Percentiles rank a stretch among this genome's conserved stretches.
Evolutionary conservation across 2,797 vertebrate genomes (phyloP).

Genomic region (Orestias chungarensis): DNA sequence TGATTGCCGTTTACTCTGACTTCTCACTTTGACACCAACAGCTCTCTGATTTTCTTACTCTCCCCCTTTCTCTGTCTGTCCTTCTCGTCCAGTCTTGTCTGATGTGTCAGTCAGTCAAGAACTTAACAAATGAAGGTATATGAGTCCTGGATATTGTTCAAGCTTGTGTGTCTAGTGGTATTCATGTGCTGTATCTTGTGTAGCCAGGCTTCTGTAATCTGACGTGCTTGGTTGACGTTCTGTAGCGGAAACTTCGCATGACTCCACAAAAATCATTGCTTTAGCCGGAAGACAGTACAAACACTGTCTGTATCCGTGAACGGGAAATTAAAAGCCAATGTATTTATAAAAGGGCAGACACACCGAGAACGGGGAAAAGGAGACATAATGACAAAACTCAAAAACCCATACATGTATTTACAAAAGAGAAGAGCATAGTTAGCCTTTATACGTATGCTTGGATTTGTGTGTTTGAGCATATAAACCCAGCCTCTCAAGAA

Average conservation of each 20-base stretch:
- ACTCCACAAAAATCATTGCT: conserved; percentile 73
- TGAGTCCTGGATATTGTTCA: conserved; percentile 25
- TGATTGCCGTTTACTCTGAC: conserved; percentile 19
- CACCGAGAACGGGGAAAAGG: conserved; percentile 37
- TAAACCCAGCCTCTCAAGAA: conserved; percentile 61
- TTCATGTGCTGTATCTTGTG: conserved; percentile 59
- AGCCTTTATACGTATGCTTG: conserved; percentile 54
- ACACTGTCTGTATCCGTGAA: conserved; percentile 23
- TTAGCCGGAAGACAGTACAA: conserved; percentile 67
- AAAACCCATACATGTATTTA: conserved; percentile 47
- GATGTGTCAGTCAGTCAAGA: conserved; percentile 69
- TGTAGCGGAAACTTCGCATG: conserved; percentile 74
- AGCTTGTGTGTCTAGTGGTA: conserved; percentile 2
- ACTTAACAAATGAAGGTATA: conserved; percentile 64
- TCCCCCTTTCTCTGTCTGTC: conserved; percentile 16
- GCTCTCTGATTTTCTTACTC: conserved; percentile 22
- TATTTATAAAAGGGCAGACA: conserved; percentile 13
- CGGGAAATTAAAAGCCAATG: conserved; percentile 3
- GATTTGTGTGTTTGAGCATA: conserved; percentile 54
- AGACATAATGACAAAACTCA: conserved; percentile 41
- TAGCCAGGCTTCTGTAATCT: conserved; percentile 76
- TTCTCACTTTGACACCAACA: conserved; percentile 39
- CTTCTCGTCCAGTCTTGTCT: conserved; percentile 59
- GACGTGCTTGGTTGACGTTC: conserved; percentile 74
- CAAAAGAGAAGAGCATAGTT: conserved; percentile 24